Evolutionary conservation across 2,888 invertebrate genomes (phyloP), one percentile per base, ranked within the genome.

Genomic region (Nymphalis polychloros): DNA sequence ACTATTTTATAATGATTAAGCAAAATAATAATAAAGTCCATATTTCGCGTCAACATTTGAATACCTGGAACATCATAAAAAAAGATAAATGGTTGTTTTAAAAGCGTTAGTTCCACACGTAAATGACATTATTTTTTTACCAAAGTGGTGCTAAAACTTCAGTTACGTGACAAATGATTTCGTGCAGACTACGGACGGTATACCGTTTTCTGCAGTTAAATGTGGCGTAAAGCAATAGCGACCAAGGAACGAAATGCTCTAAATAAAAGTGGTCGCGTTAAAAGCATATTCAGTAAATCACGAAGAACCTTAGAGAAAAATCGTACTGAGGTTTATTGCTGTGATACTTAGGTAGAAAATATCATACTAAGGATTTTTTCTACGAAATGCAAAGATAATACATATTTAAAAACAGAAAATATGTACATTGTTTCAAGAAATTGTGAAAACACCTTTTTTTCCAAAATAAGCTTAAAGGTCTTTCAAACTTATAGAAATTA

Each of bases 21-120:
- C 4, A 13, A 4, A 41, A 13, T 41, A 41, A 41, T 41, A 41
- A 41, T 13, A 41, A 13, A 41, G 13, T 3, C 10, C 3, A 41
- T 23, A 52, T 20, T 13, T 23, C 17, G 3, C 23, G 17, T 31
- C 16, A 53, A 31, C 8, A 6, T 17, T 31, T 35, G 17, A 35
- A 4, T 3, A 35, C 17, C 19, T 27, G 17, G 8, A 19, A 57
- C 13, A 20, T 35, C 2, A 41, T 13, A 41, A 19, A 57, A n/a
- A 35, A 57, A 19, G 10, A 8, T 1, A 41, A 57, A 19, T 31
- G 35, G 10, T 41, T 31, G 3, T 57, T 57, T 57, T 35, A n/a
- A 41, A 13, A 57, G n/a, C 35, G 10, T 16, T 50, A 62, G 50
- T 50, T 62, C 49, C 13, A 50, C 35, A 62, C 62, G 60, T 61